These are phyloP conservation scores for Parnassius glacialis DNA, from an alignment of 2,888 invertebrate species.

Conservation along the genomic window DNA sequence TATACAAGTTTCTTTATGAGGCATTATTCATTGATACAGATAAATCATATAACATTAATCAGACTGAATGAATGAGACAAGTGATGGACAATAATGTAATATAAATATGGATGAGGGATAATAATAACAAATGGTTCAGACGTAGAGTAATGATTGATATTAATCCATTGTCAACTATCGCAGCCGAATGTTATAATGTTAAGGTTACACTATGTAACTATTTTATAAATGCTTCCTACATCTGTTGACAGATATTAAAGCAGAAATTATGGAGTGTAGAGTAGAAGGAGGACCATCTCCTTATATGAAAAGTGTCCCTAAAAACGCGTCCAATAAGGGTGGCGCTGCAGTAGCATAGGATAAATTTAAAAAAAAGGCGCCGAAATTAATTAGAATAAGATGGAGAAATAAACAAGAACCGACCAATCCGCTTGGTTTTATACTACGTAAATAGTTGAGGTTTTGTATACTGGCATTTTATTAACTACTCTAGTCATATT, in stretches of 20 bases:
- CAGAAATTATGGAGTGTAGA: too few relatives aligned
- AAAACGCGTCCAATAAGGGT: too few relatives aligned
- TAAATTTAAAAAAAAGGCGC: too few relatives aligned
- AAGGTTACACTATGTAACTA: conserved; percentile 2
- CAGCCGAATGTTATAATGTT: not conserved
- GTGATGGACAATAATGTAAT: conserved; percentile 2
- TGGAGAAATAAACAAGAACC: too few relatives aligned
- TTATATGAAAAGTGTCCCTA: too few relatives aligned
- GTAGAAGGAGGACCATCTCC: too few relatives aligned
- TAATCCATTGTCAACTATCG: not conserved
- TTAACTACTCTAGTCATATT: too few relatives aligned
- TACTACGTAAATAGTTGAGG: too few relatives aligned
- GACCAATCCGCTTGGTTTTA: too few relatives aligned
- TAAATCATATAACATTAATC: not conserved
- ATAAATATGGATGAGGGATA: conserved; percentile 8
- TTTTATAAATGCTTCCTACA: conserved; percentile 18
- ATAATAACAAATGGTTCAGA: conserved; percentile 6
- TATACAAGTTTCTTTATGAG: not conserved
- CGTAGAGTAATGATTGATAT: not conserved
- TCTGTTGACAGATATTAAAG: conserved; percentile 19
- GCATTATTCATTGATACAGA: not conserved
- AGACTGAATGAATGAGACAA: not conserved
- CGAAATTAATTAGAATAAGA: too few relatives aligned
- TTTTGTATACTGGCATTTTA: too few relatives aligned
- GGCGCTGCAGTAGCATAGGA: too few relatives aligned